These are phyloP conservation scores for Drosophila buzzatii DNA, from an alignment of 2,888 invertebrate genomes.

Conservation along the genomic window DNA sequence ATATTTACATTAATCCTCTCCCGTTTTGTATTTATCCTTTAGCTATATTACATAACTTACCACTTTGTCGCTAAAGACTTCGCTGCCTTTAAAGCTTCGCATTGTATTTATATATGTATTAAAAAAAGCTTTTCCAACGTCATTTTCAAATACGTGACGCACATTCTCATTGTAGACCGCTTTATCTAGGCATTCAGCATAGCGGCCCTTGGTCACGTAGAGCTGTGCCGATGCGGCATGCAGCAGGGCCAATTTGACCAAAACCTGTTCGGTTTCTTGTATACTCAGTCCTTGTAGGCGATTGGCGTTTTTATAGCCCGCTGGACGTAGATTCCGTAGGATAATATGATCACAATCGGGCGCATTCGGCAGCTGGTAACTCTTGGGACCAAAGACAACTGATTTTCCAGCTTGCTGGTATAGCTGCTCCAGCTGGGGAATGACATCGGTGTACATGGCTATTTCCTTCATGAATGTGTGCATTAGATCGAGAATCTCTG, in stretches of 20 bases:
- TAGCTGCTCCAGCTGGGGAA: slow-evolving; percentile 61
- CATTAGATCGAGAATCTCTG: slow-evolving; percentile 36
- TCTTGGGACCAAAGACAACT: slow-evolving; percentile 63
- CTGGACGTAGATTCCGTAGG: slow-evolving; percentile 70
- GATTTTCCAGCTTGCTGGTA: slow-evolving; percentile 55
- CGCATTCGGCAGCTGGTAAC: slow-evolving; percentile 44
- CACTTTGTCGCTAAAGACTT: slow-evolving; percentile 34
- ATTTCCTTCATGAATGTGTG: slow-evolving; percentile 69
- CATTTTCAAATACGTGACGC: not conserved
- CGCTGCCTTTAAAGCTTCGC: slow-evolving; percentile 26
- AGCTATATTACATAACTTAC: slow-evolving; percentile 27
- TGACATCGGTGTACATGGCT: slow-evolving; percentile 55
- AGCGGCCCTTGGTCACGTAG: slow-evolving; percentile 59
- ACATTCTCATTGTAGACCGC: slow-evolving; percentile 23
- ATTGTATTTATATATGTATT: not conserved
- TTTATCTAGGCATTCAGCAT: slow-evolving; percentile 37
- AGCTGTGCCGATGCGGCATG: slow-evolving; percentile 82
- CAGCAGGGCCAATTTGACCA: slow-evolving; percentile 78
- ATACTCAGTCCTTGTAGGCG: slow-evolving; percentile 73
- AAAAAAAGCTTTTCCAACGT: not conserved
- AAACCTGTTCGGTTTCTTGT: slow-evolving; percentile 69
- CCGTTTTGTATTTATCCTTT: not conserved
- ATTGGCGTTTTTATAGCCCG: slow-evolving; percentile 73
- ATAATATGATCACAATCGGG: slow-evolving; percentile 61
- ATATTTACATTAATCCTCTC: not conserved